Conservation (phyloP, 2,113 vertebrate genomes). For the Osmerus eperlanus region DNA sequence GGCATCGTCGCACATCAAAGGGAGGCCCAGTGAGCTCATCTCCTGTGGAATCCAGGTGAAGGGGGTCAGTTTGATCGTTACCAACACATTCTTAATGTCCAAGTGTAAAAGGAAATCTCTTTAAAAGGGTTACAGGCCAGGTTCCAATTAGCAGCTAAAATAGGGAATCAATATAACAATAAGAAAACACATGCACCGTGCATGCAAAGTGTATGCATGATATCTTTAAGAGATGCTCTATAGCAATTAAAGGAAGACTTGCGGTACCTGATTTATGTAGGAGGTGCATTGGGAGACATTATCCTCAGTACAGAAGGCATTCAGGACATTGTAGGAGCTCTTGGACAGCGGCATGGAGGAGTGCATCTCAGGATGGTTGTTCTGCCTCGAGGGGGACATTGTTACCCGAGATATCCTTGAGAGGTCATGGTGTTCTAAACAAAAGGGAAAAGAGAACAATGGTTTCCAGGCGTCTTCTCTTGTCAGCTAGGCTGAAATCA, state of each 20-base stretch:
- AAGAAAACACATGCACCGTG: neutral
- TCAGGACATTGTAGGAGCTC: constrained; percentile 75
- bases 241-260: neutral
- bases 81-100: too few relatives aligned
- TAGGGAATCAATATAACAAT: neutral
- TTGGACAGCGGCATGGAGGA: constrained; percentile 74
- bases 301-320: constrained; percentile 92
- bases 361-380: constrained; percentile 69
- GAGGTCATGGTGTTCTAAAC: constrained; percentile 77
- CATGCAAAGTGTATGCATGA: neutral
- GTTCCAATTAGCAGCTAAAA: neutral
- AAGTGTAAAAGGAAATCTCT: too few relatives aligned
- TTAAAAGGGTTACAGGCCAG: too few relatives aligned
- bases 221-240: too few relatives aligned
- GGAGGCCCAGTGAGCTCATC: constrained; percentile 82
- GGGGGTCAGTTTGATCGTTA: neutral
- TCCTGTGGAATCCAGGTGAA: constrained; percentile 70
- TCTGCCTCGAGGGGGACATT: constrained; percentile 77
- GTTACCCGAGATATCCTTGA: constrained; percentile 77
- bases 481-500: constrained; percentile 23
- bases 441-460: constrained; percentile 32
- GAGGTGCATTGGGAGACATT: constrained; percentile 86
- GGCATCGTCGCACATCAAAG: constrained; percentile 75
- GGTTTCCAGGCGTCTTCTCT: neutral
- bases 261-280: constrained; percentile 87